Conservation (phyloP, 2,888 invertebrate genomes). For the Abscondita cerata region DNA sequence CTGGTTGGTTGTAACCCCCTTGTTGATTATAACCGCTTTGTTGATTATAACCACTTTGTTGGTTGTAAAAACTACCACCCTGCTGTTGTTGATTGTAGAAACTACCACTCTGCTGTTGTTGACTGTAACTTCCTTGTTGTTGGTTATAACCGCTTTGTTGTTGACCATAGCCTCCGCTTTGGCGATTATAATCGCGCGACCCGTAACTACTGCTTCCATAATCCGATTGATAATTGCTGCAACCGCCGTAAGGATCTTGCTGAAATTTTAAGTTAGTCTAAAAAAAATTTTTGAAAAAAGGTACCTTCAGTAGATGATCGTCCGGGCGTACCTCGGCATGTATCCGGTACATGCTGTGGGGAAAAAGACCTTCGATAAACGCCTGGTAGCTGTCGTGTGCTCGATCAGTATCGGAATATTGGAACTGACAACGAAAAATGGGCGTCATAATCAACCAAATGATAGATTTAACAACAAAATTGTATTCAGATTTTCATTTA, state of each 20-base stretch:
- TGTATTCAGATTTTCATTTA: too few relatives aligned
- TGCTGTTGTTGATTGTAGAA: constrained; percentile 10
- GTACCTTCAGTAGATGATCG: constrained; percentile 31
- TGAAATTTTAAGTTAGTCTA: too few relatives aligned
- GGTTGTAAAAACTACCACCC: background rate
- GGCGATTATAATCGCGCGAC: background rate
- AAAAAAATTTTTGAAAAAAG: too few relatives aligned
- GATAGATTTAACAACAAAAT: too few relatives aligned
- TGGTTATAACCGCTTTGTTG: background rate
- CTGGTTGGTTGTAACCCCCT: constrained; percentile 3
- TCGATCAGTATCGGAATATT: constrained; percentile 65
- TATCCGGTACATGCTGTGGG: constrained; percentile 59
- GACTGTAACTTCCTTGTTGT: background rate
- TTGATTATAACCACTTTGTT: background rate
- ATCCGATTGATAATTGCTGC: constrained; percentile 2
- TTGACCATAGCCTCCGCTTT: constrained; percentile 1
- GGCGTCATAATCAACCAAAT: too few relatives aligned
- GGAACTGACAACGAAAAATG: constrained; percentile 65
- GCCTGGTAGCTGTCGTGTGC: constrained; percentile 68
- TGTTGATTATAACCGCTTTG: constrained; percentile 6
- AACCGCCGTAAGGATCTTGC: constrained; percentile 10
- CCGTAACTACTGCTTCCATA: background rate
- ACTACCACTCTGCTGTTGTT: constrained; percentile 12
- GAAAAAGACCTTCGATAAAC: constrained; percentile 73
- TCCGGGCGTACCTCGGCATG: constrained; percentile 52